Evolutionary conservation across 2,113 vertebrate species (phyloP).

Genomic region (Datnioides undecimradiatus): DNA sequence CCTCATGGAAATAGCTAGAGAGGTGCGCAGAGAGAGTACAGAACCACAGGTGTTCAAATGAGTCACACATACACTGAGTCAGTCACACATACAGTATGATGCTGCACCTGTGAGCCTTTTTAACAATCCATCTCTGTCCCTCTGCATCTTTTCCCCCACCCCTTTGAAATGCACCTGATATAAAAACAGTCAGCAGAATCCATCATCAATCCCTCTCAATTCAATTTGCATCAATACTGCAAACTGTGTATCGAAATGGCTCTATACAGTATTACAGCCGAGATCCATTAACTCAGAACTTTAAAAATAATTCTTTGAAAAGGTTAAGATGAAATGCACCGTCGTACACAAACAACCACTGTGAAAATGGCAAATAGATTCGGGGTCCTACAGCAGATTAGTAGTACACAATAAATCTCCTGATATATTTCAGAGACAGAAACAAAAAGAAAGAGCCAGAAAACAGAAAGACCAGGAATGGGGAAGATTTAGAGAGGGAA

Average conservation of each 20-base stretch:
- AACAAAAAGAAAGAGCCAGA: conserved; percentile 8
- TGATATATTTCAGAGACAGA: conserved; percentile 13
- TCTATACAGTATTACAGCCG: conserved; percentile 20
- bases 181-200: not conserved
- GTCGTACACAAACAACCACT: conserved; percentile 22
- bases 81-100: not conserved
- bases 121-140: not conserved
- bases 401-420: conserved; percentile 35
- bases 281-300: conserved; percentile 23
- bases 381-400: conserved; percentile 39
- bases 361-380: conserved; percentile 48
- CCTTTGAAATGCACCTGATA: not conserved
- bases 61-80: conserved; percentile 11
- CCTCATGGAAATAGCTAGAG: conserved; percentile 1
- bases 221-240: not conserved
- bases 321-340: conserved; percentile 21
- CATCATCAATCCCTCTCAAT: not conserved
- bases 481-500: conserved; percentile 11
- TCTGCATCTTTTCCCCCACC: not conserved
- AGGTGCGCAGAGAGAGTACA: conserved; percentile 5
- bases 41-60: conserved; percentile 25
- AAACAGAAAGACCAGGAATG: not conserved
- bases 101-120: not conserved
- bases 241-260: not conserved
- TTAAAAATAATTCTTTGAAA: conserved; percentile 12